Evolutionary conservation across 2,888 invertebrate species (phyloP).

Genomic region (Kryphioiulus occultus): DNA sequence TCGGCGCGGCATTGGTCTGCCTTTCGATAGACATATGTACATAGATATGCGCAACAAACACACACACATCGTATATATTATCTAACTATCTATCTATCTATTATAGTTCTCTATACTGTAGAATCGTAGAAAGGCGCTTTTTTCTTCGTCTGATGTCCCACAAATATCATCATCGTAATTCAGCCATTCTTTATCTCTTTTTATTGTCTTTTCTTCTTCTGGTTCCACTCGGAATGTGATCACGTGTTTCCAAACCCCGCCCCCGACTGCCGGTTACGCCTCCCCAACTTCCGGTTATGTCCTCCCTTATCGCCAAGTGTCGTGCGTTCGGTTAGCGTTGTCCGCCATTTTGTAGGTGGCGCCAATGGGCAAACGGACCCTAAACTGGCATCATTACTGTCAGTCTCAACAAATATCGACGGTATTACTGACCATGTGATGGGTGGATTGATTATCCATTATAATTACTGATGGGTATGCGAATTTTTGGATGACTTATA

Average conservation of each 20-base stretch:
- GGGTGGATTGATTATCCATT: too few relatives aligned
- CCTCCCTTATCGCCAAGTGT: not conserved
- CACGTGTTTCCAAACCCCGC: not conserved
- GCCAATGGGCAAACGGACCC: not conserved
- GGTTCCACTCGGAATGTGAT: conserved; percentile 17
- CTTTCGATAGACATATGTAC: conserved; percentile 27
- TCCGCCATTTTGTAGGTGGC: not conserved
- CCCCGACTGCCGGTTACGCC: not conserved
- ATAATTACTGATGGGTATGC: too few relatives aligned
- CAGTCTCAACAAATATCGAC: too few relatives aligned
- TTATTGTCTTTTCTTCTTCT: not conserved
- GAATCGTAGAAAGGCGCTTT: not conserved
- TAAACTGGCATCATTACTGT: too few relatives aligned
- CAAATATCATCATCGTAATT: not conserved
- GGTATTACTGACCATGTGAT: too few relatives aligned
- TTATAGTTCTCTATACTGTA: conserved; percentile 27
- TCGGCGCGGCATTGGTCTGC: conserved; percentile 21
- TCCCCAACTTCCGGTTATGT: not conserved
- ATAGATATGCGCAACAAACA: conserved; percentile 25
- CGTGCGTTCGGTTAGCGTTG: not conserved
- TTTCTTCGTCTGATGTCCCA: not conserved
- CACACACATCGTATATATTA: conserved; percentile 11
- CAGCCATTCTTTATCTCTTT: not conserved
- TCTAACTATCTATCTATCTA: not conserved
- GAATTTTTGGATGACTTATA: too few relatives aligned